A percentile compares a stretch with the other conserved stretches of the same genome.
These are phyloP conservation scores for Caenorhabditis japonica DNA, from an alignment of 2,888 invertebrate genomes.

Conservation along the genomic window DNA sequence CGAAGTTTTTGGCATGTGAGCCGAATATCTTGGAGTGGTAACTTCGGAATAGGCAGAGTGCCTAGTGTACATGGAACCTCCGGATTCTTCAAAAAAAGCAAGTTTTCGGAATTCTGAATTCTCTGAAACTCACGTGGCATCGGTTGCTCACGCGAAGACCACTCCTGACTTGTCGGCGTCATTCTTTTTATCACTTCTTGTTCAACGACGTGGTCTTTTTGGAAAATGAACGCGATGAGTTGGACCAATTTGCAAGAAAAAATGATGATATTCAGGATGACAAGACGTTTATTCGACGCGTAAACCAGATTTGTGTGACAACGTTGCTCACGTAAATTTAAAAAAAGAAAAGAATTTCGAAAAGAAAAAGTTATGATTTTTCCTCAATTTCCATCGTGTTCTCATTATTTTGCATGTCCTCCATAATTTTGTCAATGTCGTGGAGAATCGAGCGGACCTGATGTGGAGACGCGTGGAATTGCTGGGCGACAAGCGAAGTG, in stretches of 20 bases:
- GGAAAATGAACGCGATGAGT: conserved; percentile 13
- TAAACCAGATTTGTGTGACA: not conserved
- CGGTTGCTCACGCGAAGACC: conserved; percentile 24
- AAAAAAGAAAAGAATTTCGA: not conserved
- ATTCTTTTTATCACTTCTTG: no score
- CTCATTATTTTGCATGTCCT: conserved; percentile 13
- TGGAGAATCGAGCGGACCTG: conserved; percentile 65
- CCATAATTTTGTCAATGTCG: conserved; percentile 63
- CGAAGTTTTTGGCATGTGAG: conserved; percentile 16
- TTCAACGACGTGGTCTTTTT: no score
- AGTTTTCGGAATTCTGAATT: no score
- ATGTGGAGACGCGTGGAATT: conserved; percentile 67
- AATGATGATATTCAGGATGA: conserved; percentile 2
- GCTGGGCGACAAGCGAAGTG: conserved; percentile 60
- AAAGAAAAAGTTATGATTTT: no score
- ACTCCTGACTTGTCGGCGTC: conserved; percentile 31
- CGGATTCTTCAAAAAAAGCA: conserved; percentile 3
- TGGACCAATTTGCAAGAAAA: not conserved
- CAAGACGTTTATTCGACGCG: conserved; percentile 8
- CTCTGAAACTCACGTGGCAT: conserved; percentile 13
- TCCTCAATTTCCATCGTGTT: not conserved
- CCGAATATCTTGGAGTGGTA: conserved; percentile 1
- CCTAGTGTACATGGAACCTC: conserved; percentile 26
- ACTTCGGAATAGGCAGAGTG: conserved; percentile 18
- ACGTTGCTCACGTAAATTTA: not conserved